Percentiles rank a stretch among this genome's conserved stretches.
Conservation (phyloP, 1,140 invertebrate species). For the Drosophila watanabei region DNA sequence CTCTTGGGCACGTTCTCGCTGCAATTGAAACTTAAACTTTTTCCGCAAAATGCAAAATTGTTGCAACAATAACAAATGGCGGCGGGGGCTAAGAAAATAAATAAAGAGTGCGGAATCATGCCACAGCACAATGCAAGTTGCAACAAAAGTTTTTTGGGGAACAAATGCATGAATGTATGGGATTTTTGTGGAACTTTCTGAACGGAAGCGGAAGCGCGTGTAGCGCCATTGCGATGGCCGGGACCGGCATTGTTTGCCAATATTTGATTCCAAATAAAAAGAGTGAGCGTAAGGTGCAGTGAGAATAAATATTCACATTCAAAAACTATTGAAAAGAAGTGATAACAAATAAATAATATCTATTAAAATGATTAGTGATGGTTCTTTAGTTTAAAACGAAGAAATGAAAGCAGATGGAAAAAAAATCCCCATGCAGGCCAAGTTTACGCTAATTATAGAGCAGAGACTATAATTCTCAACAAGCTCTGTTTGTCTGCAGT, state of each 20-base stretch:
- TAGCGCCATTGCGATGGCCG: slow-evolving; percentile 66
- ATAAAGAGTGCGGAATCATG: slow-evolving; percentile 45
- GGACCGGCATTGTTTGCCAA: slow-evolving; percentile 53
- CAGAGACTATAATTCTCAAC: not conserved
- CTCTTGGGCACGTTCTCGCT: slow-evolving; percentile 68
- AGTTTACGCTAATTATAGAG: not conserved
- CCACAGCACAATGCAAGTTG: slow-evolving; percentile 67
- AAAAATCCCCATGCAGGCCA: not conserved
- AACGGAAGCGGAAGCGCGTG: slow-evolving; percentile 75
- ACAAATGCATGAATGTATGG: slow-evolving; percentile 41
- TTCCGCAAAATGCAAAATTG: slow-evolving; percentile 69
- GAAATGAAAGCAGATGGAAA: not conserved
- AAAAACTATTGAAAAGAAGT: not conserved
- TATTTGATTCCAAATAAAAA: slow-evolving; percentile 48
- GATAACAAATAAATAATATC: not conserved
- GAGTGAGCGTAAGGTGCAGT: no score
- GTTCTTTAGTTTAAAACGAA: no score
- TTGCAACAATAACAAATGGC: slow-evolving; percentile 70
- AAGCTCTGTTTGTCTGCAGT: not conserved
- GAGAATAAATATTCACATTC: not conserved
- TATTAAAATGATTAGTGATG: no score
- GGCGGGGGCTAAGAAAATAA: slow-evolving; percentile 60
- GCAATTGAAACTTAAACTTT: slow-evolving; percentile 79
- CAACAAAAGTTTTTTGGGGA: slow-evolving; percentile 67
- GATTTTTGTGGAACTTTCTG: slow-evolving; percentile 60